Percentiles rank a stretch among this genome's conserved stretches.
phyloP scores from a whole-genome alignment of 30 jellyfish, hydroid and myxozoan species.

The Hydractinia symbiolongicarpus region DNA sequence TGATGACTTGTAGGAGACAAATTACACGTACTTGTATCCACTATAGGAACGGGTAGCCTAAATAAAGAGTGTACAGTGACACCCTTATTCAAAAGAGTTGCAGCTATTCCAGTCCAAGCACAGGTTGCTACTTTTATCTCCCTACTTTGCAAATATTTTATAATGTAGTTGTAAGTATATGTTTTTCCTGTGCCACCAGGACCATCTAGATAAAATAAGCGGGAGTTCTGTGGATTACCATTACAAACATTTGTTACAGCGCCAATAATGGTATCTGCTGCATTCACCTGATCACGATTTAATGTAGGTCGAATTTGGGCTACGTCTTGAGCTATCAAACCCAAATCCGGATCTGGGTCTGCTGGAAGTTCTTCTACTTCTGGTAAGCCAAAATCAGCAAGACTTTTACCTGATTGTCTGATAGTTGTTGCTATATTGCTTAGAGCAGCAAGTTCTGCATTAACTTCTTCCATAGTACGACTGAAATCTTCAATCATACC shows the following conservation, averaged over 20 bases:
- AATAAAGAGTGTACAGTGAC: conserved; percentile 43
- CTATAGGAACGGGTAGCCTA: conserved; percentile 30
- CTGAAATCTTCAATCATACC: neutral
- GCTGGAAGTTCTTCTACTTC: neutral
- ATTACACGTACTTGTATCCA: conserved; percentile 22
- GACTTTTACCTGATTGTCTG: neutral
- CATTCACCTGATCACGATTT: conserved; percentile 27
- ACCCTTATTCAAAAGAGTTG: conserved; percentile 64
- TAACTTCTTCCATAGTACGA: neutral
- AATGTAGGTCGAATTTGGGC: conserved; percentile 15
- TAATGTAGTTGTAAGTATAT: conserved; percentile 18
- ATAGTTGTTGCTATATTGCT: neutral
- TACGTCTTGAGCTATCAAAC: conserved; percentile 8
- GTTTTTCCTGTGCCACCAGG: conserved; percentile 90
- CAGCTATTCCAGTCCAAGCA: conserved; percentile 67
- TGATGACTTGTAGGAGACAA: neutral
- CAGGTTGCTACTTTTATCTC: conserved; percentile 44
- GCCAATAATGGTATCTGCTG: conserved; percentile 18
- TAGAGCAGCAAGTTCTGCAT: neutral
- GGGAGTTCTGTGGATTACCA: neutral
- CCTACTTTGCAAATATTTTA: conserved; percentile 22
- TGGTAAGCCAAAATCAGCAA: conserved; percentile 6
- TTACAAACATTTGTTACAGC: conserved; percentile 1
- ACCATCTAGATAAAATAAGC: conserved; percentile 41
- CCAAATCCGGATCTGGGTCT: too few relatives aligned